Evolutionary conservation across 2,888 invertebrate species (phyloP).

Genomic region (Cryptus viduatorius): DNA sequence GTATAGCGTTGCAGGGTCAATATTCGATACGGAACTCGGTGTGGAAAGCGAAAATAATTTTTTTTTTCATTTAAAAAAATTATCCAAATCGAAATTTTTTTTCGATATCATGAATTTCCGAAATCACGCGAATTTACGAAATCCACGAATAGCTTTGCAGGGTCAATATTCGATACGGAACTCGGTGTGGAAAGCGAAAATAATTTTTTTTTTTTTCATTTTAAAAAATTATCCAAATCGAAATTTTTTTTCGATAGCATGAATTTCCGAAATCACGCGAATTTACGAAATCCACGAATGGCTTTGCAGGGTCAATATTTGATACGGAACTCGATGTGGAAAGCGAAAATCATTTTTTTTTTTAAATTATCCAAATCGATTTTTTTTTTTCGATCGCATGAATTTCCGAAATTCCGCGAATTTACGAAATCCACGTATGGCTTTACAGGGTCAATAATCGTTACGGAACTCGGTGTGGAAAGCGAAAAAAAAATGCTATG

Average conservation of each 20-base stretch:
- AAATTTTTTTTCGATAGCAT: no score
- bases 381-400: no score
- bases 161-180: background rate
- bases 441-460: background rate
- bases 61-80: no score
- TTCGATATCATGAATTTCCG: no score
- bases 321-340: background rate
- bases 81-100: no score
- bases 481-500: background rate
- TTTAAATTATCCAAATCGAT: no score
- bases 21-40: background rate
- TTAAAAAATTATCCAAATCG: no score
- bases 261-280: no score
- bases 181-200: background rate
- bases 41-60: background rate
- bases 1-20: background rate
- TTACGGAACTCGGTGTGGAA: background rate
- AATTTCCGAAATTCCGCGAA: no score
- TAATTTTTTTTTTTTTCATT: background rate
- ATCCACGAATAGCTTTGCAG: background rate
- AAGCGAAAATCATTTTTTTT: background rate
- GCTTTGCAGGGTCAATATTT: background rate
- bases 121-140: no score
- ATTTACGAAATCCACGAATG: no score
- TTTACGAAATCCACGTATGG: no score